A percentile compares a stretch with the other conserved stretches of the same genome.
Conservation (phyloP, 2,888 invertebrate species). For the Andrena minutula region DNA sequence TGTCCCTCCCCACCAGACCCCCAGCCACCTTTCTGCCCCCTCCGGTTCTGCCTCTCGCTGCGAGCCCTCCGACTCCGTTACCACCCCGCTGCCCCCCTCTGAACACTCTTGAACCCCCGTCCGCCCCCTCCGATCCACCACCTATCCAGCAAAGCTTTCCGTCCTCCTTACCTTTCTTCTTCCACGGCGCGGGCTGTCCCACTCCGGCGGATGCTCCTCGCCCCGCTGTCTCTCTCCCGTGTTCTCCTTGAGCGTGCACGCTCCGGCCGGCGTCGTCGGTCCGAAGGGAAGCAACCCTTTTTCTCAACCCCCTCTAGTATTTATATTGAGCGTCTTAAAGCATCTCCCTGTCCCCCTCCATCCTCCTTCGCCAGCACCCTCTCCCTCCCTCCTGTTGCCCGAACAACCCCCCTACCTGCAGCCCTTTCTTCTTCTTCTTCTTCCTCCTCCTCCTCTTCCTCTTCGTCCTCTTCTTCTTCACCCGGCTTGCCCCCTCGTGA, state of each 20-base stretch:
- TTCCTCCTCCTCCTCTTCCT: constrained; percentile 66
- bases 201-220: constrained; percentile 52
- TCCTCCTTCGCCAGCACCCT: constrained; percentile 65
- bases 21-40: constrained; percentile 35
- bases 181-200: constrained; percentile 58
- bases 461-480: constrained; percentile 61
- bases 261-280: constrained; percentile 78
- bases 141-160: constrained; percentile 66
- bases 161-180: constrained; percentile 67
- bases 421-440: constrained; percentile 39
- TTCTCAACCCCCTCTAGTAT: constrained; percentile 81
- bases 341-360: constrained; percentile 75
- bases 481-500: constrained; percentile 70
- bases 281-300: constrained; percentile 84
- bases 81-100: constrained; percentile 37
- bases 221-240: constrained; percentile 46
- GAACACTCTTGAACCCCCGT: constrained; percentile 46
- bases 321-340: constrained; percentile 85
- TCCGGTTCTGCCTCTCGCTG: constrained; percentile 59
- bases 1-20: constrained; percentile 48
- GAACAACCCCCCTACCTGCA: constrained; percentile 62
- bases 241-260: constrained; percentile 67
- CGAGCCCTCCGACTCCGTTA: constrained; percentile 69
- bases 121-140: constrained; percentile 60
- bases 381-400: constrained; percentile 45